Evolutionary conservation across 2,113 vertebrate species (phyloP).

Genomic region (Mobula hypostoma): DNA sequence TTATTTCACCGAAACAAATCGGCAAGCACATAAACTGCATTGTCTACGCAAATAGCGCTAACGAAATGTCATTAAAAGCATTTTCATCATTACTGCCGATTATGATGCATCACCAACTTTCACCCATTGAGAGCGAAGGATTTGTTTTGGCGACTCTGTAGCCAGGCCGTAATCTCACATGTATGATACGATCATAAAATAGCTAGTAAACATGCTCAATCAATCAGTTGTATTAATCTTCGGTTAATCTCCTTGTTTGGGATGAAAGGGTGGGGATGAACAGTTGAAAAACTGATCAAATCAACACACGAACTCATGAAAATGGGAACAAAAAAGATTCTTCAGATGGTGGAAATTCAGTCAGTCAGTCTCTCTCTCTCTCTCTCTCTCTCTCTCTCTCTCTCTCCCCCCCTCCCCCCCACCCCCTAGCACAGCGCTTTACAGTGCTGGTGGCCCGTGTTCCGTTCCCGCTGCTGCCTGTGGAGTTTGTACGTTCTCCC

Average conservation of each 20-base stretch:
- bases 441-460: too few species aligned
- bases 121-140: not conserved
- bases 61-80: not conserved
- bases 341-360: too few species aligned
- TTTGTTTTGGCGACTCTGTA: not conserved
- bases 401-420: too few species aligned
- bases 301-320: too few species aligned
- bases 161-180: not conserved
- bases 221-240: too few species aligned
- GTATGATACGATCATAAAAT: not conserved
- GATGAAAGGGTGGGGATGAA: not conserved
- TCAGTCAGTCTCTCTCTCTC: too few species aligned
- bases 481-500: too few species aligned
- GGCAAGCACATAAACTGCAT: not conserved
- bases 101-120: not conserved
- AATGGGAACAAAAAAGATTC: too few species aligned
- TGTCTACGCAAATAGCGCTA: not conserved
- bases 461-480: too few species aligned
- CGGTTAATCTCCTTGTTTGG: not conserved
- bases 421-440: too few species aligned
- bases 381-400: too few species aligned
- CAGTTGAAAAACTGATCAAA: too few species aligned
- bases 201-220: not conserved
- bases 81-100: not conserved
- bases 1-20: not conserved